Evolutionary conservation across 2,113 vertebrate genomes (phyloP).

Genomic region (Lutjanus erythropterus): DNA sequence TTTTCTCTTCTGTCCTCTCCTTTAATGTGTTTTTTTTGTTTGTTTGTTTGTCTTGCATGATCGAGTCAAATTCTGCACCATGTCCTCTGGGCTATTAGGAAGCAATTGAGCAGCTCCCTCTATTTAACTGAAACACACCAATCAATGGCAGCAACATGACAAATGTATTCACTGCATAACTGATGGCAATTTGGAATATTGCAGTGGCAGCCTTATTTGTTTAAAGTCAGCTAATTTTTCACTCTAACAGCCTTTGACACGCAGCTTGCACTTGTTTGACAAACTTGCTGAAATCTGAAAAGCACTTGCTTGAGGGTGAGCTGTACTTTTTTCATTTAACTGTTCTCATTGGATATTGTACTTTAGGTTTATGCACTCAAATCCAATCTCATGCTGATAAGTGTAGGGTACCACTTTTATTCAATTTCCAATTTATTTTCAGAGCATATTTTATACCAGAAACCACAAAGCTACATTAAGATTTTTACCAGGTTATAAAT

Average conservation of each 20-base stretch:
- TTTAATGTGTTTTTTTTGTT: background rate
- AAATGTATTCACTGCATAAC: constrained; percentile 39
- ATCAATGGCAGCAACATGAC: constrained; percentile 46
- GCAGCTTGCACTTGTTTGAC: constrained; percentile 24
- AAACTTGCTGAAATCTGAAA: constrained; percentile 20
- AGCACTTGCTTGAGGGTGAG: background rate
- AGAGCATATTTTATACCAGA: background rate
- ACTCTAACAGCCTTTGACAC: constrained; percentile 40
- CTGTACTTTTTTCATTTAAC: constrained; percentile 3
- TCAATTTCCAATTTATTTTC: background rate
- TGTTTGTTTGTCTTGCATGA: constrained; percentile 21
- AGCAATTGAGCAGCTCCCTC: constrained; percentile 23
- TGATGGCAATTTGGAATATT: constrained; percentile 33
- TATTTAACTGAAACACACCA: constrained; percentile 39
- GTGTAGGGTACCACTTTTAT: background rate
- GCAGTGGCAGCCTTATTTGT: constrained; percentile 37
- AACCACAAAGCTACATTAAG: background rate
- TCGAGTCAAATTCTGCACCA: background rate
- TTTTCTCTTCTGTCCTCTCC: background rate
- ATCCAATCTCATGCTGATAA: background rate
- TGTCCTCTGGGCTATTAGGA: constrained; percentile 26
- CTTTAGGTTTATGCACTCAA: background rate
- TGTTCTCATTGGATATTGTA: background rate
- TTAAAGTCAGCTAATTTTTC: constrained; percentile 48
- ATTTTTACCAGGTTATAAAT: background rate